Base-by-base conservation (phyloP, 2,888 invertebrate species). In the Lamproptera curius region DNA sequence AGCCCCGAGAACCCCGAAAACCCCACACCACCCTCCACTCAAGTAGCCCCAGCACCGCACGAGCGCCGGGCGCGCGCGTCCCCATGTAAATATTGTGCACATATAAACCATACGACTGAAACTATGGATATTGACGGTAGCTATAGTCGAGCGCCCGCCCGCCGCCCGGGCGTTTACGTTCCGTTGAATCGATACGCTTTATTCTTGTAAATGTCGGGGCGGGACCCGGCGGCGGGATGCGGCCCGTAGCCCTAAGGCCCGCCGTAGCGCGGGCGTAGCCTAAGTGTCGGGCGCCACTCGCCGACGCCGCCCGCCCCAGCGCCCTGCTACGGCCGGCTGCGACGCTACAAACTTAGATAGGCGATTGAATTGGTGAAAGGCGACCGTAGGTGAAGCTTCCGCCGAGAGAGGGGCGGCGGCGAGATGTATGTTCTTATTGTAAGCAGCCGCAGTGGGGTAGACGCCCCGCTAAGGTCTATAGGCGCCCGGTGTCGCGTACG, bases 321-420 rank as follows among this genome's bases (percentile, higher is more conserved):
- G 62, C 11, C 11, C 17, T 28, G 39, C 39, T 11, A 33, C 37
- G 63, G 75, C 76, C 77, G 78, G 81, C 78, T 77, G 74, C 76
- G 76, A 70, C 72, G 11, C n/a, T n/a, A n/a, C n/a, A n/a, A n/a
- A n/a, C 67, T 82, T 86, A 86, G 86, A 86, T 86, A 86, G 86
- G 83, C 78, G 76, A 80, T 79, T 84, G 85, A 86, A 86, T 86
- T 86, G 77, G 77, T 77, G 78, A 73, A 62, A 73, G 59, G 57
- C 76, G 71, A 64, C 72, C 70, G 65, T 78, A 76, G 78, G 78
- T 75, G 72, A 80, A 79, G 85, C 85, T 84, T 83, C 81, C n/a
- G n/a, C 31, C 31, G 28, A 28, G 20, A 10, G 6, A 28, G 28
- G 9, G 28, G 28, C 28, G 9, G 28, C 28, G 10, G 28, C 3